phyloP scores from a whole-genome alignment of 2,888 invertebrate genomes.

The Dysmachus trigonus region DNA sequence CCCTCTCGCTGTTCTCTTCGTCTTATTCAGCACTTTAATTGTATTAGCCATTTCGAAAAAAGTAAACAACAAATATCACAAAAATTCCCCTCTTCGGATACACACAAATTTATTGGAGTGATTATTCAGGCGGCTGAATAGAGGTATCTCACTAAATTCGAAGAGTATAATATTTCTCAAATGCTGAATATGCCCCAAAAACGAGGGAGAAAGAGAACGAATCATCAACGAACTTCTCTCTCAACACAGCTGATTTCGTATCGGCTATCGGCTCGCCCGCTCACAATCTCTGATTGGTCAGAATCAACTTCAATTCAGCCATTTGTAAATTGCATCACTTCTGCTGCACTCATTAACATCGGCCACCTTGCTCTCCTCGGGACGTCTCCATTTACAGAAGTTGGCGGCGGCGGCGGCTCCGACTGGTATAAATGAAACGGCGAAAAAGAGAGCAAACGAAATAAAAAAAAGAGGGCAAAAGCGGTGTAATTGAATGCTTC shows the following conservation, averaged over 20 bases:
- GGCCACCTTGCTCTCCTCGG: neutral
- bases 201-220: neutral
- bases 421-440: neutral
- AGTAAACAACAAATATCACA: neutral
- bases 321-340: neutral
- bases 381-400: neutral
- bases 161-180: neutral
- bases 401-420: neutral
- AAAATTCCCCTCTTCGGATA: neutral
- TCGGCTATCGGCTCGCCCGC: neutral
- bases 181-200: neutral
- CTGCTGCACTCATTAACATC: neutral
- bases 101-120: neutral
- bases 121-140: neutral
- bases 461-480: conserved; percentile 11
- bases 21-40: neutral
- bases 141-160: neutral
- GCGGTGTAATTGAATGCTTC: conserved; percentile 35
- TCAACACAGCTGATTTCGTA: neutral
- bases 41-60: neutral
- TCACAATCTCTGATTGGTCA: neutral
- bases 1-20: neutral
- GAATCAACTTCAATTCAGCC: neutral
- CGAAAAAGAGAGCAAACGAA: neutral
- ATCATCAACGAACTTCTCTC: neutral